A percentile compares a stretch with the other conserved stretches of the same genome.
Conservation (phyloP, 1,140 invertebrate genomes). For the Parapsyche elsis region DNA sequence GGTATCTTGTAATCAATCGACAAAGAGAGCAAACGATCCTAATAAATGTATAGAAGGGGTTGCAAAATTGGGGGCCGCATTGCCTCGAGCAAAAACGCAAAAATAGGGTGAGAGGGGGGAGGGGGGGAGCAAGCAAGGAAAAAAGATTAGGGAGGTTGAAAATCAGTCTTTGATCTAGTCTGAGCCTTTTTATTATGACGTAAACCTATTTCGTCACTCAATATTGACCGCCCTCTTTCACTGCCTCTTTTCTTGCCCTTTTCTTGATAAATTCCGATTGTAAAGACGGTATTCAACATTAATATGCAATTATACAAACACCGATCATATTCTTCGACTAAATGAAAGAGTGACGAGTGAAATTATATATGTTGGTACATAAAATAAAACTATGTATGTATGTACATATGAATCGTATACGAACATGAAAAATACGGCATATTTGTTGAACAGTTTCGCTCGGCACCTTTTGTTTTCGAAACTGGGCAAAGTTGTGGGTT, state of each 20-base stretch:
- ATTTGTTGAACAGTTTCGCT: conserved; percentile 10
- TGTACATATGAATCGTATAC: neutral
- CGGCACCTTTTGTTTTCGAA: neutral
- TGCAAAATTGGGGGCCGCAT: conserved; percentile 16
- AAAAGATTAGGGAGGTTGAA: neutral
- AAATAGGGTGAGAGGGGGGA: too few species aligned
- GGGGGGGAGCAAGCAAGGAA: neutral
- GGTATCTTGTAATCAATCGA: conserved; percentile 21
- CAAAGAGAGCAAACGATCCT: conserved; percentile 28
- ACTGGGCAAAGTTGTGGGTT: conserved; percentile 35
- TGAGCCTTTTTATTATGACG: conserved; percentile 10
- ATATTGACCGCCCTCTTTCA: neutral
- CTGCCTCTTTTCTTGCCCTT: neutral
- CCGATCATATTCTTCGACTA: too few species aligned
- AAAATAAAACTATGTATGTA: too few species aligned
- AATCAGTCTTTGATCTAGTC: neutral
- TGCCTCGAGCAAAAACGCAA: neutral
- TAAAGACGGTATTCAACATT: neutral
- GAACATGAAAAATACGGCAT: neutral
- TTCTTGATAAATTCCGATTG: too few species aligned
- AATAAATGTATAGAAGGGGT: conserved; percentile 24
- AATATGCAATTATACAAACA: neutral
- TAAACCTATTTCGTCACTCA: neutral
- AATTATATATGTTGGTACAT: too few species aligned
- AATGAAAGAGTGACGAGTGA: too few species aligned